Conservation (phyloP, 2,888 invertebrate genomes). For the Caenorhabditis angaria region DNA sequence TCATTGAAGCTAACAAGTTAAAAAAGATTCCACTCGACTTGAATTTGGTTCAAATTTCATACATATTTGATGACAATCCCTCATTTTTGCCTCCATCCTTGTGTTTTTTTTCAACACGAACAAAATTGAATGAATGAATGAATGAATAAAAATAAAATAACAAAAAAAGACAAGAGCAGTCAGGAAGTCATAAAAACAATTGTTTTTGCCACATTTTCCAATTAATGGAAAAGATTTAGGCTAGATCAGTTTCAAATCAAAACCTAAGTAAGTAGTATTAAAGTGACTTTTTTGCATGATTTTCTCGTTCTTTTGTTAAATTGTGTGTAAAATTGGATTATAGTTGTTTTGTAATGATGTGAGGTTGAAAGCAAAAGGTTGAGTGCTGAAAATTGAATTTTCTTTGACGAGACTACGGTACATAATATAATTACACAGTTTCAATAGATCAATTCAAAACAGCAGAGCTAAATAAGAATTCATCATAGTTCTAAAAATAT, state of each 20-base stretch:
- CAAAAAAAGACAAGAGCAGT: background rate
- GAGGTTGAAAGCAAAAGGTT: too few species aligned
- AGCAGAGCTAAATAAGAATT: too few species aligned
- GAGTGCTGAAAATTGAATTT: too few species aligned
- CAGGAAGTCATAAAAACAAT: constrained; percentile 4
- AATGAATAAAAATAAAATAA: background rate
- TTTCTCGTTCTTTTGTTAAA: background rate
- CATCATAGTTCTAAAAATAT: too few species aligned
- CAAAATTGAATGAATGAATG: too few species aligned
- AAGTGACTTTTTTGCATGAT: background rate
- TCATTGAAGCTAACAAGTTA: too few species aligned
- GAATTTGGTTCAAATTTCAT: too few species aligned
- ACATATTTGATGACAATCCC: background rate
- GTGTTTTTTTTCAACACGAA: background rate
- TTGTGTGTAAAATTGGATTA: background rate
- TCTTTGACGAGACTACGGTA: too few species aligned
- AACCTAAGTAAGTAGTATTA: background rate
- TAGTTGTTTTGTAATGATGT: background rate
- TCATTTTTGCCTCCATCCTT: background rate
- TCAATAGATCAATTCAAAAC: too few species aligned
- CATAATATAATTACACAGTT: too few species aligned
- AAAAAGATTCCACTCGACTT: too few species aligned
- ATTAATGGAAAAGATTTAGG: background rate
- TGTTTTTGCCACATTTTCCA: constrained; percentile 4
- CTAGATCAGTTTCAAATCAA: background rate